These are phyloP conservation scores for Cygnus buccinator DNA, from an alignment of 2,113 vertebrate species.

Conservation along the genomic window DNA sequence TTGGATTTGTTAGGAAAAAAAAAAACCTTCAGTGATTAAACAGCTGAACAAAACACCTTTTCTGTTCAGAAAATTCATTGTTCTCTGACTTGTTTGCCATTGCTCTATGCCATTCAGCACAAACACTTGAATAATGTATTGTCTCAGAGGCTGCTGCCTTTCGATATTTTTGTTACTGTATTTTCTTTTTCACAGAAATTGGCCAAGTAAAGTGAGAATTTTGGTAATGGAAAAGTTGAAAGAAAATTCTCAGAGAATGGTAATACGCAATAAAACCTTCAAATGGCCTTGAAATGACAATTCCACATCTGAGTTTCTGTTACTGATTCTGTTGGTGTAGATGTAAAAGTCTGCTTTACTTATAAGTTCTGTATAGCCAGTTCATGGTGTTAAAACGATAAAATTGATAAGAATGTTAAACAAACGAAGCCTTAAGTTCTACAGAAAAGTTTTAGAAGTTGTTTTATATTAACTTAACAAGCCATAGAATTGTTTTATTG, in stretches of 20 bases:
- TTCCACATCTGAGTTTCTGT: not conserved
- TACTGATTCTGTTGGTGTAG: not conserved
- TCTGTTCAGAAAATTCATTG: not conserved
- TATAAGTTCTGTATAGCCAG: not conserved
- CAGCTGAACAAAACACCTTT: slow-evolving; percentile 25
- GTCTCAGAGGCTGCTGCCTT: slow-evolving; percentile 39
- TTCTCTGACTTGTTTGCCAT: slow-evolving; percentile 1
- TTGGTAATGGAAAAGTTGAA: slow-evolving; percentile 66
- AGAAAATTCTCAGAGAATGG: slow-evolving; percentile 54
- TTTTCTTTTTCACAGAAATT: slow-evolving; percentile 57
- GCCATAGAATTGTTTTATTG: slow-evolving; percentile 88
- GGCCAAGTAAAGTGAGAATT: slow-evolving; percentile 59
- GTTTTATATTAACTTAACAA: slow-evolving; percentile 85
- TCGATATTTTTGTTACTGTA: slow-evolving; percentile 41
- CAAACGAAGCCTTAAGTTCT: slow-evolving; percentile 12
- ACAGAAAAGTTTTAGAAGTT: slow-evolving; percentile 63
- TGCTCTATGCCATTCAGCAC: not conserved
- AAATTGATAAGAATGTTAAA: not conserved
- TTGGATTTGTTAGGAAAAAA: not conserved
- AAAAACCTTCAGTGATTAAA: slow-evolving; percentile 2
- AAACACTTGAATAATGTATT: not conserved
- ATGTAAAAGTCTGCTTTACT: not conserved
- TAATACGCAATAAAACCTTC: slow-evolving; percentile 29
- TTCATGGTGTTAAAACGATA: not conserved
- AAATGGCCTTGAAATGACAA: slow-evolving; percentile 29